Base-by-base conservation (phyloP, 1,140 invertebrate species). In the Cyclina sinensis region DNA sequence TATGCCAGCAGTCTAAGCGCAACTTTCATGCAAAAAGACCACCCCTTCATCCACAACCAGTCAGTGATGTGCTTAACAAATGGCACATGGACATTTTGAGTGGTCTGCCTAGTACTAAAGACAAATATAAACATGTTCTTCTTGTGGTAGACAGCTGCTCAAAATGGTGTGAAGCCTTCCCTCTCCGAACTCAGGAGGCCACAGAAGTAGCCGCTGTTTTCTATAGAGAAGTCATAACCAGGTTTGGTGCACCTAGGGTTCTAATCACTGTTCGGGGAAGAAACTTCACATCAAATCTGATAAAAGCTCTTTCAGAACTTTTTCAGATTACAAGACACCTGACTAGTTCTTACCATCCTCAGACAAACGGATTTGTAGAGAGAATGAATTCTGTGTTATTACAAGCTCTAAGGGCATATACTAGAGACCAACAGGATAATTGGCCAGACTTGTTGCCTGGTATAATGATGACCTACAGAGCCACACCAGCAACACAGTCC, bases 71-170 rank as follows among this genome's bases (percentile, higher is more conserved):
- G 16, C 91, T 92, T 57, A 32, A 73, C 0, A 12, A 82, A 21
- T 46, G 46, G 37, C 89, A 91, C 48, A 89, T 92, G 43, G 91
- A 91, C 51, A 87, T 90, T 59, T 35, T 92, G 7, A 81, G 90
- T 59, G 87, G 86, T 18, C 30, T 92, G 5, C 65, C 91, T 7
- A 76, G 27, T 59, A 73, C 80, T 57, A 76, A 73, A 46, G 83
- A 89, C 32, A 88, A 88, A n/a, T 85, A 90, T 32, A 78, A 92
- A 62, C 84, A 92, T 43, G 85, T 91, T 18, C 80, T 92, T 4
- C 57, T 91, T 0, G 79, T 90, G 0, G 86, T 92, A 39, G 91
- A 92, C 68, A 68, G 80, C 21, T 91, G 84, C 30, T 85, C 88
- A 3, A 78, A 86, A 78, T 92, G 91, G 91, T 35, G 79, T 27